Evolutionary conservation across 2,797 vertebrate genomes (phyloP), one percentile per base, ranked within the genome.

Genomic region (Strix occidentalis): DNA sequence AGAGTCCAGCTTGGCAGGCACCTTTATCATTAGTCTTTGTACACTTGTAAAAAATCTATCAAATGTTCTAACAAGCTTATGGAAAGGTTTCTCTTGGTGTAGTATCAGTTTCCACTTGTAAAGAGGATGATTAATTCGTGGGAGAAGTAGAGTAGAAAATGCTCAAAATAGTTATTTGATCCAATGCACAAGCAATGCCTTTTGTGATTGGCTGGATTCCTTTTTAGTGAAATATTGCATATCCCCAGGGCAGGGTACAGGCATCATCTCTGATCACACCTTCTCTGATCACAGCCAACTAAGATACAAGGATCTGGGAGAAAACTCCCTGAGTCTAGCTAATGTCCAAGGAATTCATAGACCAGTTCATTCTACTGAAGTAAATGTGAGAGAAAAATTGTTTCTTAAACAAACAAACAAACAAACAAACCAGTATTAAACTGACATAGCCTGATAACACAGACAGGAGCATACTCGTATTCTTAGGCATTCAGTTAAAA

Each of bases 291-390:
- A 57, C 14, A 87, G 37, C 31, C 51, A 92, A 64, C 48, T 51
- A 72, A 48, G 72, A 63, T 46, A 84, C 3, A 82, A 60, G 45
- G 31, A 82, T 56, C 13, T 53, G 28, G 37, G 43, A 84, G 23
- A 82, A 90, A 82, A 41, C 10, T 80, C 71, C 60, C 63, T n/a
- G 57, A 39, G 12, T 65, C 77, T 95, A 82, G 28, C 20, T 70
- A 56, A 92, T 84, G 81, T 70, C 51, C 31, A 82, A 95, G 69
- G 84, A 90, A 65, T 95, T 86, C 6, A 65, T 29, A 74, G 6
- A 95, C 41, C 10, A 92, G 29, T 79, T 94, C 69, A 56, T 91
- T 87, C 18, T 43, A 28, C 23, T 12, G n/a, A 39, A 0, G 1
- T 63, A 84, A 89, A 80, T 53, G 10, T 48, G 19, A 35, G 48